Percentiles rank a stretch among this genome's conserved stretches.
Evolutionary conservation across 2,113 vertebrate genomes (phyloP).

Genomic region (Saimiri boliviensis): DNA sequence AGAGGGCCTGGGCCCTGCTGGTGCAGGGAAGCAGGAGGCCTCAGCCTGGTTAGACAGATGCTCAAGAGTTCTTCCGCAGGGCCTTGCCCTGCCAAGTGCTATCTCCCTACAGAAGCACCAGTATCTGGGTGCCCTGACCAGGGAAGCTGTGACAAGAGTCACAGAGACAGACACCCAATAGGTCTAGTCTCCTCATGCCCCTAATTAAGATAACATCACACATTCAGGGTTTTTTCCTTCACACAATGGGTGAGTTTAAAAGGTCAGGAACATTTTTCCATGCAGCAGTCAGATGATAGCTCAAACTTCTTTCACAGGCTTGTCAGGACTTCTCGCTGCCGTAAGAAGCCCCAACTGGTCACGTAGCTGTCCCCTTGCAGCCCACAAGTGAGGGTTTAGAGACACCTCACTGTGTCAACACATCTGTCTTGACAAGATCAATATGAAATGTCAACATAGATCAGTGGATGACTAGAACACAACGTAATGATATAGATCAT

Average conservation of each 20-base stretch:
- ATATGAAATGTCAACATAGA: not conserved
- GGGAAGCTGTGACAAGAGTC: not conserved
- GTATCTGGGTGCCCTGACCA: too few species aligned
- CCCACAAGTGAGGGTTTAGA: not conserved
- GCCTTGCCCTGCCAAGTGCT: too few species aligned
- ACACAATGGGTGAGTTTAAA: too few species aligned
- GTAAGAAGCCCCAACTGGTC: not conserved
- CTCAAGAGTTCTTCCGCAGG: not conserved
- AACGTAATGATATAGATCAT: not conserved
- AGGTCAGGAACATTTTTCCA: not conserved
- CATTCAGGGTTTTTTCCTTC: not conserved
- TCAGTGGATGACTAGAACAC: not conserved
- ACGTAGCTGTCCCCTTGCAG: fast-evolving
- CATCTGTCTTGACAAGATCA: not conserved
- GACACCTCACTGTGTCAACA: not conserved
- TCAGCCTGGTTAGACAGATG: not conserved
- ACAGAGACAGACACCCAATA: not conserved
- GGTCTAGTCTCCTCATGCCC: not conserved
- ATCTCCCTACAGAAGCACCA: not conserved
- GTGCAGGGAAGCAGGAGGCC: not conserved
- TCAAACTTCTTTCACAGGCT: not conserved
- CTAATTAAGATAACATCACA: not conserved
- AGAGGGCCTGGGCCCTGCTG: not conserved
- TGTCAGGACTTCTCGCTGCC: not conserved
- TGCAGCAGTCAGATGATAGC: not conserved